Evolutionary conservation across 2,113 vertebrate species (phyloP).

Genomic region (Hippocampus zosterae): DNA sequence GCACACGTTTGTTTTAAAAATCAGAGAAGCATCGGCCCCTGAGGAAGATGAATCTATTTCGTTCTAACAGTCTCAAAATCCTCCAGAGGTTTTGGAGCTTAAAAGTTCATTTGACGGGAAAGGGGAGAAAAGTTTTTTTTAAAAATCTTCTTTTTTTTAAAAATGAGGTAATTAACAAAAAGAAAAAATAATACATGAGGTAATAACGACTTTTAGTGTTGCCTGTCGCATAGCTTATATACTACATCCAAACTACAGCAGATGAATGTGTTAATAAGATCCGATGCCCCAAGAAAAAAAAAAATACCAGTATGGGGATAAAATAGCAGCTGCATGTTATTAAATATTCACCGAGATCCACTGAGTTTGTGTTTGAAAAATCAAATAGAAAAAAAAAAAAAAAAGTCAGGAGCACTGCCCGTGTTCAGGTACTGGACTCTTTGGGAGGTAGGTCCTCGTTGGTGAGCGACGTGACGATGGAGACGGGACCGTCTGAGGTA

Average conservation of each 20-base stretch:
- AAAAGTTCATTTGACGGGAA: constrained; percentile 10
- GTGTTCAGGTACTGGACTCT: constrained; percentile 93
- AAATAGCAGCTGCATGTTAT: constrained; percentile 67
- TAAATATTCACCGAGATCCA: constrained; percentile 60
- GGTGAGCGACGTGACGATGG: constrained; percentile 93
- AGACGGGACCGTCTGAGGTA: constrained; percentile 92
- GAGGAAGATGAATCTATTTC: constrained; percentile 68
- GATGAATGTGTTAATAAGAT: constrained; percentile 62
- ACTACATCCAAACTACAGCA: constrained; percentile 65
- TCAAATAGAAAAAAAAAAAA: constrained; percentile 2
- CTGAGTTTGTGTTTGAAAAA: constrained; percentile 56
- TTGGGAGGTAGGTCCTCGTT: constrained; percentile 98
- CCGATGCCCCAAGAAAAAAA: constrained; percentile 28
- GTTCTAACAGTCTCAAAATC: constrained; percentile 67
- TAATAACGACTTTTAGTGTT: constrained; percentile 59
- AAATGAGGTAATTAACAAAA: constrained; percentile 61
- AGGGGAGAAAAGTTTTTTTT: constrained; percentile 45
- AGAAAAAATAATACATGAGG: constrained; percentile 62
- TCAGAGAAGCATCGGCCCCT: constrained; percentile 58
- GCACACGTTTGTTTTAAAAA: constrained; percentile 10
- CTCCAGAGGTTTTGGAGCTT: constrained; percentile 60
- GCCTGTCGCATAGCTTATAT: constrained; percentile 59
- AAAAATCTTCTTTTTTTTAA: neutral
- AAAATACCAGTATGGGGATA: constrained; percentile 56
- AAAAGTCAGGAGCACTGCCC: constrained; percentile 45